Percentiles rank a stretch among this genome's conserved stretches.
These are phyloP conservation scores for Lucinisca nassula DNA, from an alignment of 2,888 invertebrate genomes.

Conservation along the genomic window DNA sequence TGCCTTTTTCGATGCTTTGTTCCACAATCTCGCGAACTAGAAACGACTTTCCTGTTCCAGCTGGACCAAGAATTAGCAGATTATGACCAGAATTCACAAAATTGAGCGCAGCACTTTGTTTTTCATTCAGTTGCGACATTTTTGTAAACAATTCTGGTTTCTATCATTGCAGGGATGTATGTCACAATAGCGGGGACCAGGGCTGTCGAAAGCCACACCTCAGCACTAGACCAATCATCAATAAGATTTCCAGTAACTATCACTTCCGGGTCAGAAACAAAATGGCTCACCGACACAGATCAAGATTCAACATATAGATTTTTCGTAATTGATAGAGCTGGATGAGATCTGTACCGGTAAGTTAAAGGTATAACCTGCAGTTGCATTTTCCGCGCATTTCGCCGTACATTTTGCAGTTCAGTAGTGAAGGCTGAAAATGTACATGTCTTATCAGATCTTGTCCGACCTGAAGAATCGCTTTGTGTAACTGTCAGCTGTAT, in stretches of 20 bases:
- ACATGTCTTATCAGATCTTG: too few relatives aligned
- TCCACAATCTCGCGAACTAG: slow-evolving; percentile 17
- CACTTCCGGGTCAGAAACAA: neutral
- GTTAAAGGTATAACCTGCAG: neutral
- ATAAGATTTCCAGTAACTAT: neutral
- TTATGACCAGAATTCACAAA: slow-evolving; percentile 35
- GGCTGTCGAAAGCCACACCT: neutral
- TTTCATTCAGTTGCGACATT: slow-evolving; percentile 18
- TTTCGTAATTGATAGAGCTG: neutral
- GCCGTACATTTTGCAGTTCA: neutral
- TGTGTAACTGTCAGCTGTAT: too few relatives aligned
- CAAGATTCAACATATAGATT: neutral
- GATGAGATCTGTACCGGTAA: neutral
- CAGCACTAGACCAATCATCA: neutral
- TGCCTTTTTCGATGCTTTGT: neutral
- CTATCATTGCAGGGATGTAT: neutral
- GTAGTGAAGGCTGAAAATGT: neutral
- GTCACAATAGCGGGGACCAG: neutral
- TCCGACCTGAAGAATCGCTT: too few relatives aligned
- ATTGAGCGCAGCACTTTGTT: slow-evolving; percentile 35
- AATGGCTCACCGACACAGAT: neutral
- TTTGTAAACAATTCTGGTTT: neutral
- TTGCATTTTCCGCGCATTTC: neutral
- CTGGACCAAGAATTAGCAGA: slow-evolving; percentile 29
- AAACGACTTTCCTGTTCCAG: slow-evolving; percentile 48